These are phyloP conservation scores for Zosterops pallidus DNA, from an alignment of 2,113 vertebrate species.

Conservation along the genomic window DNA sequence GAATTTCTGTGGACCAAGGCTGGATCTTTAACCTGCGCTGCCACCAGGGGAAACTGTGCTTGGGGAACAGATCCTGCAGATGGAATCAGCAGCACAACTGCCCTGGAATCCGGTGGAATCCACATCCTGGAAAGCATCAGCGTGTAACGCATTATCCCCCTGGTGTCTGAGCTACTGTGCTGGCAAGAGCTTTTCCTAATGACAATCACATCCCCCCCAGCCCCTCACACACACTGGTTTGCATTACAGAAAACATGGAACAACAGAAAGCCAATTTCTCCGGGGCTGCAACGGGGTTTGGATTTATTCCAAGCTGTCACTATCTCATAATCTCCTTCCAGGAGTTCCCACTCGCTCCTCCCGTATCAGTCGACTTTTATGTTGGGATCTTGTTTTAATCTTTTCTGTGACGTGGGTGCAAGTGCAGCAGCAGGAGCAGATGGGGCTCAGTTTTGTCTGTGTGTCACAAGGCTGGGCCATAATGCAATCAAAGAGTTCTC, in stretches of 20 bases:
- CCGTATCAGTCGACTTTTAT: neutral
- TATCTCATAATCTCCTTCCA: slow-evolving; percentile 51
- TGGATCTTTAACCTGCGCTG: neutral
- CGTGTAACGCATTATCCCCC: slow-evolving; percentile 33
- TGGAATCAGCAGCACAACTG: neutral
- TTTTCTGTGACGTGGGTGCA: neutral
- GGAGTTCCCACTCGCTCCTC: slow-evolving; percentile 7
- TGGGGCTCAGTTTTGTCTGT: neutral
- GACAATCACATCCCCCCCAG: slow-evolving; percentile 38
- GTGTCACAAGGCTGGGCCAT: neutral
- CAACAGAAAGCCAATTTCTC: slow-evolving; percentile 33
- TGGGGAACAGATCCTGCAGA: neutral
- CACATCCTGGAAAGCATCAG: slow-evolving; percentile 43
- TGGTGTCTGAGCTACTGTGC: slow-evolving; percentile 56
- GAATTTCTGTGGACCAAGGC: neutral
- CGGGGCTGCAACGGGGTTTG: neutral
- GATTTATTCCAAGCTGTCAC: slow-evolving; percentile 22
- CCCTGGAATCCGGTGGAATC: neutral
- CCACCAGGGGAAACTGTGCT: neutral
- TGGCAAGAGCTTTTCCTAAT: slow-evolving; percentile 40
- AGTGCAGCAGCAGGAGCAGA: slow-evolving; percentile 13
- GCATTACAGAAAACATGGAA: slow-evolving; percentile 43
- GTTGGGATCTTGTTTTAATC: slow-evolving; percentile 44
- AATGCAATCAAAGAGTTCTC: neutral
- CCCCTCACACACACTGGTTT: neutral